Base-by-base conservation (phyloP, 2,797 vertebrate species). In the Calcarius lapponicus region DNA sequence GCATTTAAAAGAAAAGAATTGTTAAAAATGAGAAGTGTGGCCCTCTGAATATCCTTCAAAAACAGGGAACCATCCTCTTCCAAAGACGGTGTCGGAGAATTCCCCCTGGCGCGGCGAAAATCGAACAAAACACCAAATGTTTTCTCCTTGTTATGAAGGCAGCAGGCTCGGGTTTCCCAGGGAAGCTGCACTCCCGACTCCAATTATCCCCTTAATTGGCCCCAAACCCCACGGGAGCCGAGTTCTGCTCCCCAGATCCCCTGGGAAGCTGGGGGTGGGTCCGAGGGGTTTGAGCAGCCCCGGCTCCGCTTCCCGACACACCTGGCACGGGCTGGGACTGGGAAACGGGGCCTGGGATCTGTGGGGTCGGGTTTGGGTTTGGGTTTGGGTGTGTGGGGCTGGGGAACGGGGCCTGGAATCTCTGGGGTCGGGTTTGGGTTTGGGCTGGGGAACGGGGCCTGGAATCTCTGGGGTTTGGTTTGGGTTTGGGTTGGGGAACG, bases 51-150 rank as follows among this genome's bases (percentile, higher is more conserved):
- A 20, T 10, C 58, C 58, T 61, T 61, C 40, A 29, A 20, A 61
- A 40, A 61, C 6, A 18, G 36, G 36, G 36, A 40, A 29, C 29
- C 36, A 13, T 10, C 26, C 18, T 26, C 26, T 29, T 40, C 29
- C 36, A 29, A 14, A 28, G 26, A 14, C 1, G 5, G 18, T 10
- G 36, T 14, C 2, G 0, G 36, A 61, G 36, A 40, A 61, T 40
- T 61, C 58, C 58, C 58, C 58, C 20, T 6, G 24, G 58, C 10
- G 36, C 58, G 8, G 2, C 21, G 36, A 20, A 29, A 40, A 40
- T 10, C 36, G 29, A 40, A 40, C 58, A 14, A 38, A 61, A 61
- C 58, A 61, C 58, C 36, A 20, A 61, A 61, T 40, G 58, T 61
- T 61, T 40, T 29, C 58, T 29, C 9, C 58, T 61, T 10, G 58